A percentile compares a stretch with the other conserved stretches of the same genome.
Evolutionary conservation across 2,888 invertebrate genomes (phyloP).

Genomic region (Cephus runcator): DNA sequence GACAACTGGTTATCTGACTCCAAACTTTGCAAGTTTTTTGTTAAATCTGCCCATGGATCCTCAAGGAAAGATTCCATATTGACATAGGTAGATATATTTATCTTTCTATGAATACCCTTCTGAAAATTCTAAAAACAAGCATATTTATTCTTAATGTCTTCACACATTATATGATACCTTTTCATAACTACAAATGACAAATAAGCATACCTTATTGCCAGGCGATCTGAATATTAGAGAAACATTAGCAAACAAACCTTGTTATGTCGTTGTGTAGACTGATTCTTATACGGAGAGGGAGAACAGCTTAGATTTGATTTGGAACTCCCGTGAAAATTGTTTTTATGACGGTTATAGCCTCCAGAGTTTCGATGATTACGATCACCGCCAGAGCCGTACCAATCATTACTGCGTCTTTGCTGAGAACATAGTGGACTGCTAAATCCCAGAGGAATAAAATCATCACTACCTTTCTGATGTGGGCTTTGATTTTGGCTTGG

Average conservation of each 20-base stretch:
- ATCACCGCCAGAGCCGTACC: constrained; percentile 26
- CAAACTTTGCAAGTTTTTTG: neutral
- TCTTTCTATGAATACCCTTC: constrained; percentile 23
- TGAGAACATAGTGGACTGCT: constrained; percentile 17
- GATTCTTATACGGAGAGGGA: neutral
- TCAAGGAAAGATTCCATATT: constrained; percentile 47
- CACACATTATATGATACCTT: neutral
- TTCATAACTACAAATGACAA: neutral
- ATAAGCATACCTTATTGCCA: neutral
- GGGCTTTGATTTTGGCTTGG: neutral
- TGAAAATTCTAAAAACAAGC: constrained; percentile 35
- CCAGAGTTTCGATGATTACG: neutral
- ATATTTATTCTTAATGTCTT: neutral
- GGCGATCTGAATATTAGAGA: neutral
- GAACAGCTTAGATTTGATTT: neutral
- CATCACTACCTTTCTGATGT: constrained; percentile 6
- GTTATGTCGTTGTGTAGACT: neutral
- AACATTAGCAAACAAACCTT: neutral
- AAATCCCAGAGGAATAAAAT: constrained; percentile 18
- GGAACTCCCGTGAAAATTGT: constrained; percentile 1
- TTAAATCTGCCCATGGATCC: constrained; percentile 53
- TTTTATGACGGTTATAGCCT: neutral
- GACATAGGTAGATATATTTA: constrained; percentile 44
- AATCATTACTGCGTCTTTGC: constrained; percentile 30
- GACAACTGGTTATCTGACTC: neutral